phyloP scores from a whole-genome alignment of 1,140 invertebrate species.

The Telenomus remus region DNA sequence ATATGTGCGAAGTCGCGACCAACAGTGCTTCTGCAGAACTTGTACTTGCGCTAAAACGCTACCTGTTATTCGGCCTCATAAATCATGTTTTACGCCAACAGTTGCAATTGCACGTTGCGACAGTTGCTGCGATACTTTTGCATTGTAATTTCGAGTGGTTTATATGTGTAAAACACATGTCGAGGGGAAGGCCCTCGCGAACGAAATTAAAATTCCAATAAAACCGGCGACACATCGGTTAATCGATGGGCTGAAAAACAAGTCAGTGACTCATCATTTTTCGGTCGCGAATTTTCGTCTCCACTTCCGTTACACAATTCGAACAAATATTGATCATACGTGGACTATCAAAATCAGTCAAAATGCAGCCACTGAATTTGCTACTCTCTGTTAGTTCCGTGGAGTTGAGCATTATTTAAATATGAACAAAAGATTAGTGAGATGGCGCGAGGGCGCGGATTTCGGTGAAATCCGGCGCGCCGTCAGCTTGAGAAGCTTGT shows the following conservation, averaged over 20 bases:
- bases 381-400: too few species aligned
- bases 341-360: too few species aligned
- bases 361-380: too few species aligned
- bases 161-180: background rate
- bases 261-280: too few species aligned
- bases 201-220: conserved; percentile 8
- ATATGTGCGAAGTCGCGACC: conserved; percentile 23
- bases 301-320: too few species aligned
- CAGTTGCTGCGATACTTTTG: conserved; percentile 19
- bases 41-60: conserved; percentile 14
- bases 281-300: too few species aligned
- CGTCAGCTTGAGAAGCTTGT: conserved; percentile 33
- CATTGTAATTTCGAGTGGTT: conserved; percentile 10
- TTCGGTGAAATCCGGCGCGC: conserved; percentile 28
- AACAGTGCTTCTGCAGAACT: conserved; percentile 11
- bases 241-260: too few species aligned
- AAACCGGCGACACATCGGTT: too few species aligned
- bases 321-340: too few species aligned
- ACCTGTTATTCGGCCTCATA: conserved; percentile 32
- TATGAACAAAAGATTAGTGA: conserved; percentile 38
- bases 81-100: conserved; percentile 36
- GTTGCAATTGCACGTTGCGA: conserved; percentile 15
- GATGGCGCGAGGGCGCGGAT: conserved; percentile 6
- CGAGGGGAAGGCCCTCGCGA: background rate
- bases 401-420: conserved; percentile 11